Evolutionary conservation across 2,888 invertebrate genomes (phyloP).

Genomic region (Ryuthela nishihirai): DNA sequence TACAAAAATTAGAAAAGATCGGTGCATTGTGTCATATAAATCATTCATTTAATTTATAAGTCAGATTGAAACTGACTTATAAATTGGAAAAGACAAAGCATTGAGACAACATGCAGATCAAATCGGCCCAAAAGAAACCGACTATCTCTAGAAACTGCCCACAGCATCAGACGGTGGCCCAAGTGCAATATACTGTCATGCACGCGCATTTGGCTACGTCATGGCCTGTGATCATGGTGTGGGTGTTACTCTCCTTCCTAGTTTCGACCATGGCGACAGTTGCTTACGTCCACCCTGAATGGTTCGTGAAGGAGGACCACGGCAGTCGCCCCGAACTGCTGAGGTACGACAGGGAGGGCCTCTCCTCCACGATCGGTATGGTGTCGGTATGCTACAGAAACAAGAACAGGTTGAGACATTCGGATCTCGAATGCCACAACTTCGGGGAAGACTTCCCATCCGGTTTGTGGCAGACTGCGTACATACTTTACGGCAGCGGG

Average conservation of each 20-base stretch:
- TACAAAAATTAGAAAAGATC: too few relatives aligned
- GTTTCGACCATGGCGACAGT: conserved; percentile 50
- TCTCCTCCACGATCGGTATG: conserved; percentile 24
- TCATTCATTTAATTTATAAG: too few relatives aligned
- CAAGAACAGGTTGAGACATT: neutral
- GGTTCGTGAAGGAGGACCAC: conserved; percentile 47
- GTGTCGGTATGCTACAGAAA: conserved; percentile 21
- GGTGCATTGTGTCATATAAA: too few relatives aligned
- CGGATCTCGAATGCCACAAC: conserved; percentile 31
- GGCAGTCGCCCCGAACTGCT: conserved; percentile 2
- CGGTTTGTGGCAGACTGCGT: conserved; percentile 48
- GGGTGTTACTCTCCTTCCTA: conserved; percentile 50
- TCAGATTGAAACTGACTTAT: too few relatives aligned
- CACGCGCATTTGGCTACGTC: conserved; percentile 42
- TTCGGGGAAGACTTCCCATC: conserved; percentile 43
- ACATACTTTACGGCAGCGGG: conserved; percentile 48
- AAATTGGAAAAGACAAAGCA: too few relatives aligned
- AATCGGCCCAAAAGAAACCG: too few relatives aligned
- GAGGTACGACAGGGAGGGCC: conserved; percentile 13
- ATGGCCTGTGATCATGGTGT: conserved; percentile 47
- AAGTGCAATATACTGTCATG: conserved; percentile 15
- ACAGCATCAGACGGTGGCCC: too few relatives aligned
- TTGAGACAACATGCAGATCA: too few relatives aligned
- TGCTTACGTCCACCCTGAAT: conserved; percentile 52
- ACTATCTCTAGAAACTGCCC: too few relatives aligned